phyloP scores from a whole-genome alignment of 1,140 invertebrate species.

The Saccostrea glomerata region DNA sequence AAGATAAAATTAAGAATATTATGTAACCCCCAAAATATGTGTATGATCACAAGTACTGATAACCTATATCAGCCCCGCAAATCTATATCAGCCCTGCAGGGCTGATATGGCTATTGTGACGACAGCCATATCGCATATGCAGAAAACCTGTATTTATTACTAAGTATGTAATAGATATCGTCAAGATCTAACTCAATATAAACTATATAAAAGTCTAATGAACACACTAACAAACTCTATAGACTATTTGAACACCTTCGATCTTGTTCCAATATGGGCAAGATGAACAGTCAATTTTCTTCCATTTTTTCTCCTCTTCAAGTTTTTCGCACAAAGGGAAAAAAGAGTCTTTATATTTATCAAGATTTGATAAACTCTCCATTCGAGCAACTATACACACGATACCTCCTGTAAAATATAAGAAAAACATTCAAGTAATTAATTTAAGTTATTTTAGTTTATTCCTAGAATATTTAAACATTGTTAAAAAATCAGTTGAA shows the following conservation, averaged over 20 bases:
- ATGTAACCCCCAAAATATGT: no score
- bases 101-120: no score
- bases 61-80: no score
- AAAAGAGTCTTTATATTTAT: constrained; percentile 37
- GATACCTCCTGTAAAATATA: background rate
- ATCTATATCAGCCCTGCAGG: no score
- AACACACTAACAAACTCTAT: background rate
- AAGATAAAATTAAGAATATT: no score
- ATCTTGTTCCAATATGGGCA: background rate
- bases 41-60: no score
- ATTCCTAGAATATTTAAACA: no score
- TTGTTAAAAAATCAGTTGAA: background rate
- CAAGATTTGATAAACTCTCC: constrained; percentile 7
- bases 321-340: constrained; percentile 24
- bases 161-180: no score
- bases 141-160: no score
- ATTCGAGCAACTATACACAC: background rate
- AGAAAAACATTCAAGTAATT: background rate
- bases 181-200: no score
- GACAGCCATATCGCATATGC: no score
- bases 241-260: background rate
- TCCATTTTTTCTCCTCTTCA: constrained; percentile 12
- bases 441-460: background rate
- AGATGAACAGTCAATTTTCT: background rate
- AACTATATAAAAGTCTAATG: background rate